Evolutionary conservation across 2,113 vertebrate species (phyloP), one percentile per base, ranked within the genome.

Genomic region (Paramormyrops kingsleyae): DNA sequence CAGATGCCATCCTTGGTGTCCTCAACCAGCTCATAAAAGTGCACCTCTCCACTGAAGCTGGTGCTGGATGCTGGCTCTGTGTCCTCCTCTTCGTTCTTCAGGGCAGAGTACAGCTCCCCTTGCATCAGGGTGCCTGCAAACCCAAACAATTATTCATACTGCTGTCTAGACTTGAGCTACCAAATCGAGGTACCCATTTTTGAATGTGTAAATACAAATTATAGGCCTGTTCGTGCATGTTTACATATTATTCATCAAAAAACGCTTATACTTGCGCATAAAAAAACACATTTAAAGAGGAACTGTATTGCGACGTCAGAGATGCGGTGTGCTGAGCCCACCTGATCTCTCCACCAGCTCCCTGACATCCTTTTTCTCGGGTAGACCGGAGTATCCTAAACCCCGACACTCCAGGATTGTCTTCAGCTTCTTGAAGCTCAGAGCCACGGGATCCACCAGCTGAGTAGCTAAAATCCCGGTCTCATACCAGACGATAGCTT

Each of bases 1-100:
- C 99, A 99, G 95, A 99, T 99, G 50, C 99, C 98, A 92, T 99
- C 99, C 94, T 99, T 99, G 1, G 99, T 99, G 93, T 99, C 99
- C 94, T 99, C 98, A 83, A 99, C 99, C 56, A 99, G 94, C 91
- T 99, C 99, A 92, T 99, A 99, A 94, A 99, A 99, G 94, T 99
- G 99, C 97, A 99, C 98, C 94, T 99, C 99, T 91, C 98, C 98
- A 90, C 96, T 99, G 90, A 99, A 99, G 93, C 98, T 96, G 53
- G 97, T 99, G 92, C 97, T 99, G 92, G 97, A 96, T 91, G 97
- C 96, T 0, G 97, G 96, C 53, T 97, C 97, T 0, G 96, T 96
- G 62, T 97, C 97, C 94, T 99, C 98, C 91, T 97, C 97, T 93
- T 98, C 97, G 17, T 94, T 96, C 92, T 97, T 99, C 87, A 99